Percentiles rank a stretch among this genome's conserved stretches.
These are phyloP conservation scores for Sciurus carolinensis DNA, from an alignment of 2,797 vertebrate species.

Conservation along the genomic window DNA sequence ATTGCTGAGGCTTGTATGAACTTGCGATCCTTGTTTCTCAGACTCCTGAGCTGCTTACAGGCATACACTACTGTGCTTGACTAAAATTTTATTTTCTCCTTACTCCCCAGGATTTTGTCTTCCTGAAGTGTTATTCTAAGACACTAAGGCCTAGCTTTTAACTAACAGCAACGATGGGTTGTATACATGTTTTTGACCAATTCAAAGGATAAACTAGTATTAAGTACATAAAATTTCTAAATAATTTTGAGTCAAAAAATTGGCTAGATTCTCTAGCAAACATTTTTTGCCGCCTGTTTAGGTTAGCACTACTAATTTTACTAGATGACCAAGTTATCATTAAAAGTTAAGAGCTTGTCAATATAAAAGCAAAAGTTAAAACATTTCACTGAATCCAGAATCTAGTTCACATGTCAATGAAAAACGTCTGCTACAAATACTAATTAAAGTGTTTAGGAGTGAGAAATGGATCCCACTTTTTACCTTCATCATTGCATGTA, in stretches of 20 bases:
- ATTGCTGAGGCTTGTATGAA: too few relatives aligned
- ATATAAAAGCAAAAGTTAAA: not conserved
- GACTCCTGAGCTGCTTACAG: too few relatives aligned
- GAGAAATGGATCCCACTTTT: not conserved
- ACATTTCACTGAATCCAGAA: conserved; percentile 41
- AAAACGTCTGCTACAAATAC: not conserved
- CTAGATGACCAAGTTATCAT: not conserved
- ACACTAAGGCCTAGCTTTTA: not conserved
- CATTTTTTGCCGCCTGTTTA: not conserved
- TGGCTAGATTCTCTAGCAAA: not conserved
- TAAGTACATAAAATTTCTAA: conserved; percentile 11
- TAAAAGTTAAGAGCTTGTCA: conserved; percentile 18
- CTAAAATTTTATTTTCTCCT: not conserved
- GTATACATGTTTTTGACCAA: not conserved
- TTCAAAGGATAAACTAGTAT: not conserved
- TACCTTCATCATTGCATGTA: not conserved
- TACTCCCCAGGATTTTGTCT: not conserved
- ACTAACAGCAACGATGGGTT: not conserved
- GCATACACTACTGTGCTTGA: too few relatives aligned
- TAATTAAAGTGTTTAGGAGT: not conserved
- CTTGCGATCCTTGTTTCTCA: too few relatives aligned
- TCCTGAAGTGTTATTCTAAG: not conserved
- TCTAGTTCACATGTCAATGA: conserved; percentile 21
- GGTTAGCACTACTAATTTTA: not conserved
- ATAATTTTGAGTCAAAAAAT: not conserved